Base-by-base conservation (phyloP, 2,113 vertebrate genomes). In the Pterocles gutturalis region DNA sequence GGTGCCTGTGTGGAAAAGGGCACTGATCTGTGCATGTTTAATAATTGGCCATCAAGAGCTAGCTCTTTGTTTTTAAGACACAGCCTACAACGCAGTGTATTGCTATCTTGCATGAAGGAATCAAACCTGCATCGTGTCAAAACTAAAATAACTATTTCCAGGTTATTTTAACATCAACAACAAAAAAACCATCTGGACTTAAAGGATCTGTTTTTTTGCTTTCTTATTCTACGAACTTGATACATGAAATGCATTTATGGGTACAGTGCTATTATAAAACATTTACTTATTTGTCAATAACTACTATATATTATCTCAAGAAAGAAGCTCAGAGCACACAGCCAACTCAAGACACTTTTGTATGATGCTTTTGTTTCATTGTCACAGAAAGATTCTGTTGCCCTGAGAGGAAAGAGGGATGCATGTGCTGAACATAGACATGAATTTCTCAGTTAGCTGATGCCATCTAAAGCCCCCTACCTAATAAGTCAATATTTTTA, bases 11-110 rank as follows among this genome's bases (percentile, higher is more conserved):
- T 3, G 41, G 41, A 53, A 87, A 69, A 36, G 26, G 21, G 17
- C 21, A 67, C 5, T 18, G 19, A 64, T 53, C 16, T 38, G 11
- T 46, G 17, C 24, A 43, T 5, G 0, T 5, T 0, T 22, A 9
- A 28, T 5, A 83, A 28, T 0, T 45, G 18, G 34, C 10, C 43
- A 76, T 9, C 28, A 46, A 31, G 10, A 51, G 18, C 10, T 31
- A 33, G 45, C 43, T 62, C 34, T 16, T 25, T 7, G 20, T 21
- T 88, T 54, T 49, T 28, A 55, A 55, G 24, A 51, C 21, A 51
- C 20, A 64, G 33, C 11, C 78, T 41, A 26, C 34, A 75, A 13
- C 9, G 15, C 8, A 15, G 22, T 2, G 7, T 41, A 46, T 14
- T 78, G 22, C 22, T 81, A 11, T 20, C 20, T 10, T 57, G 18